Base-by-base conservation (phyloP, 2,888 invertebrate species). In the Phorcus lineatus region DNA sequence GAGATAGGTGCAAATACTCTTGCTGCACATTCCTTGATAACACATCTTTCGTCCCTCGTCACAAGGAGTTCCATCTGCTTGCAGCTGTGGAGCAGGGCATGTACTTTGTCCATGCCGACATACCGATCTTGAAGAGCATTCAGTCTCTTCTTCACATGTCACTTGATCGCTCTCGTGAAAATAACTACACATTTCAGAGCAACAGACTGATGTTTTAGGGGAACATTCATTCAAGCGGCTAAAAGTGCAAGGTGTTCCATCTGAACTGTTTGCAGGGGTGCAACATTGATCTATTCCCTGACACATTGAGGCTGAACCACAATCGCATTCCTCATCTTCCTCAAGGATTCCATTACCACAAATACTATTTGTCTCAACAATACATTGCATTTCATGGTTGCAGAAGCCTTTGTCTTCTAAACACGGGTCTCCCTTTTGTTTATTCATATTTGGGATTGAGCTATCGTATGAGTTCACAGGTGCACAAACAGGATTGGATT, bases 311-410 rank as follows among this genome's bases (percentile, higher is more conserved):
- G 70, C 76, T 2, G 31, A 28, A 3, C 89, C 89, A 83, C 89
- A 89, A 76, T 89, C 89, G 80, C 89, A 89, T 36, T 89, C 87
- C 70, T 89, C 89, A 0, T 82, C 83, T 7, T 54, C 74, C 74
- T 89, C 90, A 2, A 80, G 75, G 17, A 88, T 78, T 13, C 84
- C 83, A 80, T 90, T 90, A 9, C 90, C 90, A n/a, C n/a, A n/a
- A n/a, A n/a, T n/a, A n/a, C n/a, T n/a, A n/a, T n/a, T n/a, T n/a
- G n/a, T n/a, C n/a, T 84, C 83, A 19, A 79, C 53, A 28, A 88
- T 70, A 77, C 89, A 89, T 16, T 78, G 67, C 22, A 84, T 85
- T 9, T 77, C 19, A 13, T 74, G 76, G 66, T 87, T 80, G 79
- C 89, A 89, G 78, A 84, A 84, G 11, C 89, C 89, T 36, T 70